A percentile compares a stretch with the other conserved stretches of the same genome.
Evolutionary conservation across 2,113 vertebrate species (phyloP).

Genomic region (Osmerus eperlanus): DNA sequence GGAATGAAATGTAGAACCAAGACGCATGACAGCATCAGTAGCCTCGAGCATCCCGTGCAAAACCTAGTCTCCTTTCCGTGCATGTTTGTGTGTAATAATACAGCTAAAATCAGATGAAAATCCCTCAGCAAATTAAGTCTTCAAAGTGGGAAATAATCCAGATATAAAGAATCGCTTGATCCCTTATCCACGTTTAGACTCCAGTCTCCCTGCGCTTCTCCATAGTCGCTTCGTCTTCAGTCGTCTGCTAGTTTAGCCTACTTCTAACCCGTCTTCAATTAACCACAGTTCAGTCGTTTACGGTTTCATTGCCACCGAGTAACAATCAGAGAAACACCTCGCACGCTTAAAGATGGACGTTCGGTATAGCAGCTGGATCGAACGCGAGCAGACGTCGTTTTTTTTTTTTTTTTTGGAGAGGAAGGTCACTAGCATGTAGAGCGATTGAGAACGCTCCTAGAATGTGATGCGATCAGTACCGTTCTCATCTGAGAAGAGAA

Average conservation of each 20-base stretch:
- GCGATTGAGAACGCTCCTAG: slow-evolving; percentile 32
- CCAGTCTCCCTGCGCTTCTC: slow-evolving; percentile 54
- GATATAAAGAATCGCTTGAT: slow-evolving; percentile 13
- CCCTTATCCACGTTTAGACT: slow-evolving; percentile 52
- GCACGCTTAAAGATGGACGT: slow-evolving; percentile 6
- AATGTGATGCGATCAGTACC: slow-evolving; percentile 51
- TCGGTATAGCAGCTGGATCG: slow-evolving; percentile 13
- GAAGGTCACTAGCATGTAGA: slow-evolving; percentile 35
- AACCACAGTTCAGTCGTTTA: slow-evolving; percentile 36
- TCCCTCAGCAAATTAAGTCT: slow-evolving; percentile 15
- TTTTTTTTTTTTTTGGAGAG: slow-evolving; percentile 25
- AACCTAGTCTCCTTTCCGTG: slow-evolving; percentile 51
- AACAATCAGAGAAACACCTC: slow-evolving; percentile 22
- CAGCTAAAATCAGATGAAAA: slow-evolving; percentile 5
- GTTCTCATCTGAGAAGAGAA: slow-evolving; percentile 51
- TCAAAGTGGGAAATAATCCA: slow-evolving; percentile 40
- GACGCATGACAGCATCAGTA: slow-evolving; percentile 61
- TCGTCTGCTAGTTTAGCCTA: slow-evolving; percentile 29
- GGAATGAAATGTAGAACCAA: slow-evolving; percentile 65
- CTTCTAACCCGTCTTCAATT: slow-evolving; percentile 33
- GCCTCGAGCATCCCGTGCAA: slow-evolving; percentile 65
- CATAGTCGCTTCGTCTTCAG: slow-evolving; percentile 55
- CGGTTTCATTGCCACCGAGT: slow-evolving; percentile 54
- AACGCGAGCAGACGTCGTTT: slow-evolving; percentile 28
- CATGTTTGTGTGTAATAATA: slow-evolving; percentile 53